Base-by-base conservation (phyloP, 1,140 invertebrate genomes). In the Paralvinella palmiformis region DNA sequence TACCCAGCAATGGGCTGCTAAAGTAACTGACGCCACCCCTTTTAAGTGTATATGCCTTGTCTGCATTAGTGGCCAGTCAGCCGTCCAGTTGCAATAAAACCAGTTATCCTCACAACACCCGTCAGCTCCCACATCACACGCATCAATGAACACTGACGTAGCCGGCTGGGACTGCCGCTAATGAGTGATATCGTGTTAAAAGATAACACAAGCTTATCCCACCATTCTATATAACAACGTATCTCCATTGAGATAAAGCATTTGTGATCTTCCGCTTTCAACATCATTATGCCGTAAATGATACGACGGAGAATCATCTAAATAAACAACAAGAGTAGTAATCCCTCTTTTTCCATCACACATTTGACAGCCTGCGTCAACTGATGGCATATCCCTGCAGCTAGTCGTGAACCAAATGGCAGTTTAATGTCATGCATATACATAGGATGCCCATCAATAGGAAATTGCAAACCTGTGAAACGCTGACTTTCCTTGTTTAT, bases 361-460 rank as follows among this genome's bases (percentile, higher is more conserved):
- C 59, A 15, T 17, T 45, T 32, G 7, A 63, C 52, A 31, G 62
- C 35, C 20, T 53, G 50, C 17, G 62, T 55, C 13, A 63, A 27
- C 17, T 17, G 17, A 17, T 63, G 62, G 56, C 55, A 63, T 4
- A 63, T 63, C 35, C 50, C 27, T 31, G 52, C 50, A 15, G 50
- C n/a, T 55, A 50, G n/a, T 52, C 35, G 27, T 53, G 63, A 45
- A 29, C 63, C 63, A 55, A 65, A 65, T n/a, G 63, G 63, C 17
- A 64, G 29, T 35, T 64, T 59, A 32, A 22, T 33, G 44, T 65
- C 64, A 59, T 52, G 44, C 44, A 48, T 4, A 48, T 48, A 48
- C 3, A 48, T 10, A 2, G 27, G 4, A 20, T 48, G 44, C n/a
- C 44, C 44, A 48, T 48, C 10, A 48, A 3, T n/a, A 3, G 27